Percentiles rank a stretch among this genome's conserved stretches.
phyloP scores from a whole-genome alignment of 2,113 vertebrate species.

The Pedetes capensis region DNA sequence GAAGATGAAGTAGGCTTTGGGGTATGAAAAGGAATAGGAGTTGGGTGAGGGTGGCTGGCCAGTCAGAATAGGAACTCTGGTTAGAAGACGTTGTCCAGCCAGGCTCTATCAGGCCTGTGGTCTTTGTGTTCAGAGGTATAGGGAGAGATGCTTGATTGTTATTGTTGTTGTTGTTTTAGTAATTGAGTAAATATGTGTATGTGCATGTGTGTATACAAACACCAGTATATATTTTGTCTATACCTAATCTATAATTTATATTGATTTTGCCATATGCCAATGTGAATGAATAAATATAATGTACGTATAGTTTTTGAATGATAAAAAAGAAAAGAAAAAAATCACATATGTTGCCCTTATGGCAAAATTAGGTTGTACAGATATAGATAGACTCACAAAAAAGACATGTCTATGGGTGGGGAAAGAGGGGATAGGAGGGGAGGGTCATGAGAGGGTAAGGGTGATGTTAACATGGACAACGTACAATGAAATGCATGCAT shows the following conservation, averaged over 20 bases:
- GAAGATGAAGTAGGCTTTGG: not conserved
- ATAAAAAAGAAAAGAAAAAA: slow-evolving; percentile 18
- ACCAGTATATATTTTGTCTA: not conserved
- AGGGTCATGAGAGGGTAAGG: no score
- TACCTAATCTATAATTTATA: not conserved
- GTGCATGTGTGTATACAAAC: not conserved
- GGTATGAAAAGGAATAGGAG: not conserved
- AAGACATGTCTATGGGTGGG: no score
- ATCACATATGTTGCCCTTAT: no score
- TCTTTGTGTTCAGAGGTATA: not conserved
- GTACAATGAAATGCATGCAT: no score
- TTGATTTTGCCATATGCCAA: not conserved
- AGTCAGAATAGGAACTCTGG: not conserved
- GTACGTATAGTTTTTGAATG: not conserved
- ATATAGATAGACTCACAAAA: no score
- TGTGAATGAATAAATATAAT: not conserved
- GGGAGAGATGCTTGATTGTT: not conserved
- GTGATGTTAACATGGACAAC: no score
- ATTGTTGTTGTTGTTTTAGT: not conserved
- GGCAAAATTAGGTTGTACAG: no score
- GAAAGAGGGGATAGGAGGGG: no score
- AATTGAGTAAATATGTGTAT: not conserved
- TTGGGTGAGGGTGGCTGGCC: not conserved
- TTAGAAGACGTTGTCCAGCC: not conserved
- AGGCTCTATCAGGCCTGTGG: not conserved